Conservation (phyloP, 2,888 invertebrate species). For the Rapana venosa region DNA sequence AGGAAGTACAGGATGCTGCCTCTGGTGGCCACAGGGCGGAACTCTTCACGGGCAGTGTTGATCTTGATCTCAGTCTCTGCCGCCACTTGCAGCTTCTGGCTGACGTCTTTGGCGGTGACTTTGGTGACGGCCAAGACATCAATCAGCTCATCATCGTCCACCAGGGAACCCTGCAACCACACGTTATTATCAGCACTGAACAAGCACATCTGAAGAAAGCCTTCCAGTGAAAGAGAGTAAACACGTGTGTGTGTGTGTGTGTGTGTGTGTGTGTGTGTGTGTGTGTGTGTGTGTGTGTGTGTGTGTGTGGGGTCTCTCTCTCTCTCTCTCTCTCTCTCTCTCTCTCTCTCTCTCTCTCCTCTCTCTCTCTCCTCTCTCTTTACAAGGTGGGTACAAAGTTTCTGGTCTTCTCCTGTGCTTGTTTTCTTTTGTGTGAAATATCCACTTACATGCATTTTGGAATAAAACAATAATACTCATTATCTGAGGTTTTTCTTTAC, state of each 20-base stretch:
- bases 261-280: slow-evolving; percentile 14
- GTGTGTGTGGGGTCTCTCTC: neutral
- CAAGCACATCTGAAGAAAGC: neutral
- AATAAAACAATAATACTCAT: too few relatives aligned
- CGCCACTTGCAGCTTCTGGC: slow-evolving; percentile 77
- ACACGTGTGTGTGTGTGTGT: neutral
- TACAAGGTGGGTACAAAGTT: too few relatives aligned
- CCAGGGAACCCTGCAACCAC: slow-evolving; percentile 74
- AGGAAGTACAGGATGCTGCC: slow-evolving; percentile 79
- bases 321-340: too few relatives aligned
- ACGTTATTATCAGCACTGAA: neutral
- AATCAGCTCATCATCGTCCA: slow-evolving; percentile 78
- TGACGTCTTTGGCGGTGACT: slow-evolving; percentile 76
- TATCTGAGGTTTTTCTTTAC: too few relatives aligned
- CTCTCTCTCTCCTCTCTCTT: too few relatives aligned
- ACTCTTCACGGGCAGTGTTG: slow-evolving; percentile 78
- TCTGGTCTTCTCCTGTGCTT: too few relatives aligned
- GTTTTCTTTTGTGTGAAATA: too few relatives aligned
- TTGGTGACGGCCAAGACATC: slow-evolving; percentile 77
- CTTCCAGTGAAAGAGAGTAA: neutral
- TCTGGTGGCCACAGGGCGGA: slow-evolving; percentile 77
- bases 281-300: neutral
- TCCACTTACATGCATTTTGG: too few relatives aligned
- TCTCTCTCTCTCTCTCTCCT: too few relatives aligned
- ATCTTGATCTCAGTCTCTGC: slow-evolving; percentile 78